phyloP scores from a whole-genome alignment of 2,888 invertebrate species.

The Nudaria mundana region DNA sequence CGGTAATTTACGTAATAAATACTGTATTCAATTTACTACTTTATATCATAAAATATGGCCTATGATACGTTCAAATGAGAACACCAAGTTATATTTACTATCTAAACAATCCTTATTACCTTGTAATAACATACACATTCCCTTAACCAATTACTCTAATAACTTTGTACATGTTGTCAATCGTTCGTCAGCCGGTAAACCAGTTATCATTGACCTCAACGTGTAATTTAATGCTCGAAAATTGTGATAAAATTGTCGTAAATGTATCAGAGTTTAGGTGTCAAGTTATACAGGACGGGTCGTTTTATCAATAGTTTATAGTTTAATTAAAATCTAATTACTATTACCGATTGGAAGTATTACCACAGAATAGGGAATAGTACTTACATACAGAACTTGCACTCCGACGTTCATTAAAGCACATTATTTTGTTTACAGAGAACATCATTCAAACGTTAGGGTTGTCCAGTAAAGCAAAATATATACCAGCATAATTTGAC shows the following conservation, averaged over 20 bases:
- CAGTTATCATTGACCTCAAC: conserved; percentile 21
- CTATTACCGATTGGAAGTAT: too few relatives aligned
- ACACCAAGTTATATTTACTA: conserved; percentile 10
- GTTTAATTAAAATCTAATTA: too few relatives aligned
- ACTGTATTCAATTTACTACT: conserved; percentile 18
- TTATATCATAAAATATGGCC: too few relatives aligned
- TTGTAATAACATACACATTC: not conserved
- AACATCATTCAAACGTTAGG: too few relatives aligned
- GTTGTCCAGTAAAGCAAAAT: too few relatives aligned
- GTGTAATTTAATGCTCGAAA: conserved; percentile 22
- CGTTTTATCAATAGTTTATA: too few relatives aligned
- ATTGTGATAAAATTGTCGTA: conserved; percentile 16
- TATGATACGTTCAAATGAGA: too few relatives aligned
- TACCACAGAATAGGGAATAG: too few relatives aligned
- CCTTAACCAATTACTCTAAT: not conserved
- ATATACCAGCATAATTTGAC: too few relatives aligned
- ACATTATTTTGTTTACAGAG: too few relatives aligned
- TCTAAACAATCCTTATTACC: conserved; percentile 21
- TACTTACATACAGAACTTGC: too few relatives aligned
- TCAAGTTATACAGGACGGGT: conserved; percentile 25
- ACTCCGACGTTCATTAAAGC: too few relatives aligned
- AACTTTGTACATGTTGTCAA: conserved; percentile 21
- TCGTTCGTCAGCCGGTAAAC: conserved; percentile 11
- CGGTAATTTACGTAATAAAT: conserved; percentile 8
- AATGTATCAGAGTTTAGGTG: conserved; percentile 15